Conservation (phyloP, 2,888 invertebrate species). For the Drosophila subsilvestris region DNA sequence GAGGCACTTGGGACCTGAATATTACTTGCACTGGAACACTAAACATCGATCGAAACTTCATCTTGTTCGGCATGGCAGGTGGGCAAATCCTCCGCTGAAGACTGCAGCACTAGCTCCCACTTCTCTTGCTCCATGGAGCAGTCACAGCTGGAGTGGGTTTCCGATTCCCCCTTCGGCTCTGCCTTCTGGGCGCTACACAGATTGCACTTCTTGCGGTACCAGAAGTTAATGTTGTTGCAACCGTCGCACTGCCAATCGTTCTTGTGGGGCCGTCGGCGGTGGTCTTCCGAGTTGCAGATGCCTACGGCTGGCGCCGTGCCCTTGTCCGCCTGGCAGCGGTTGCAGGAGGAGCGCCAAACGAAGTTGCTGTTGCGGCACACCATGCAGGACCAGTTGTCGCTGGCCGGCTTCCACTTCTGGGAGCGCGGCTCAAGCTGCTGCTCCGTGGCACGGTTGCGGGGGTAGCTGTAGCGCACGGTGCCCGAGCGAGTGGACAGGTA, state of each 20-base stretch:
- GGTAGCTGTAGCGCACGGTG: conserved; percentile 55
- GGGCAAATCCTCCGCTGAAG: neutral
- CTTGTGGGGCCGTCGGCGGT: conserved; percentile 33
- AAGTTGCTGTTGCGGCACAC: conserved; percentile 67
- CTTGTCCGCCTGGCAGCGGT: conserved; percentile 57
- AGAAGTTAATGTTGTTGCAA: conserved; percentile 63
- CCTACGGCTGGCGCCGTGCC: conserved; percentile 7
- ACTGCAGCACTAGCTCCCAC: conserved; percentile 55
- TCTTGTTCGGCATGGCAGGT: neutral
- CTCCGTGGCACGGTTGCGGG: conserved; percentile 28
- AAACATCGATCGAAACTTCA: neutral
- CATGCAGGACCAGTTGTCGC: conserved; percentile 64
- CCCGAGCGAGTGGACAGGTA: conserved; percentile 59
- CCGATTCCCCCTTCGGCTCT: neutral
- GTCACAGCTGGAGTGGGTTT: neutral
- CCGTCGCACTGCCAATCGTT: conserved; percentile 57
- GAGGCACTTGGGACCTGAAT: neutral
- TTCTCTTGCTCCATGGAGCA: conserved; percentile 33
- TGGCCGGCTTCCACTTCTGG: conserved; percentile 64
- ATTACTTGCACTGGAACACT: neutral
- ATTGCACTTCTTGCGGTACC: conserved; percentile 66
- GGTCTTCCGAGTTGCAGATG: neutral
- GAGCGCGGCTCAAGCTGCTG: conserved; percentile 48
- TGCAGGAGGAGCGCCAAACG: conserved; percentile 67
- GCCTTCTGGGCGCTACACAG: conserved; percentile 55